phyloP scores from a whole-genome alignment of 2,888 invertebrate species.

The Tholera decimalis region DNA sequence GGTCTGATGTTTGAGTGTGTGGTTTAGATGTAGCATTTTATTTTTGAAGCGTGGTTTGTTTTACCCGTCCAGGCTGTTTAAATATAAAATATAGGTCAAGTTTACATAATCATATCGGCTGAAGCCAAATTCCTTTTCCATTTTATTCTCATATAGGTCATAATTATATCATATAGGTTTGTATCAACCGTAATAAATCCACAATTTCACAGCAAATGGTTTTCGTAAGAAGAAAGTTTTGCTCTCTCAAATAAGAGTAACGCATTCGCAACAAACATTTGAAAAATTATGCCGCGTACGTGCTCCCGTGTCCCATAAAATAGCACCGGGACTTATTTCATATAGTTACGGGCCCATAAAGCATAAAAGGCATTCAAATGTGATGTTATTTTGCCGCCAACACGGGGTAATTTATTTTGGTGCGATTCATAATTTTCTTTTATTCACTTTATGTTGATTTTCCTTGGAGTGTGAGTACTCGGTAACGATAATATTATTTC shows the following conservation, averaged over 20 bases:
- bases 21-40: not conserved
- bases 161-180: too few relatives aligned
- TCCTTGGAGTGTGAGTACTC: conserved; percentile 89
- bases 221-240: conserved; percentile 39
- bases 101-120: too few relatives aligned
- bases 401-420: conserved; percentile 91
- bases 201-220: conserved; percentile 16
- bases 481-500: conserved; percentile 91
- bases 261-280: conserved; percentile 81
- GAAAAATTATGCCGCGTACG: conserved; percentile 88
- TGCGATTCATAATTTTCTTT: conserved; percentile 92
- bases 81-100: not conserved
- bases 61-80: not conserved
- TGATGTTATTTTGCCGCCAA: conserved; percentile 92
- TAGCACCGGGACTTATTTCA: conserved; percentile 87
- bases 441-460: conserved; percentile 92
- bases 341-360: conserved; percentile 90
- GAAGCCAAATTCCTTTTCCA: too few relatives aligned
- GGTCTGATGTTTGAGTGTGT: conserved; percentile 9
- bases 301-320: conserved; percentile 89
- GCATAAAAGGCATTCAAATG: conserved; percentile 91
- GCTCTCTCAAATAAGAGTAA: conserved; percentile 54
- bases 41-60: conserved; percentile 5
- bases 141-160: too few relatives aligned
- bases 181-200: conserved; percentile 28